A percentile compares a stretch with the other conserved stretches of the same genome.
Evolutionary conservation across 2,888 invertebrate genomes (phyloP).

Genomic region (Piscicola geometra): DNA sequence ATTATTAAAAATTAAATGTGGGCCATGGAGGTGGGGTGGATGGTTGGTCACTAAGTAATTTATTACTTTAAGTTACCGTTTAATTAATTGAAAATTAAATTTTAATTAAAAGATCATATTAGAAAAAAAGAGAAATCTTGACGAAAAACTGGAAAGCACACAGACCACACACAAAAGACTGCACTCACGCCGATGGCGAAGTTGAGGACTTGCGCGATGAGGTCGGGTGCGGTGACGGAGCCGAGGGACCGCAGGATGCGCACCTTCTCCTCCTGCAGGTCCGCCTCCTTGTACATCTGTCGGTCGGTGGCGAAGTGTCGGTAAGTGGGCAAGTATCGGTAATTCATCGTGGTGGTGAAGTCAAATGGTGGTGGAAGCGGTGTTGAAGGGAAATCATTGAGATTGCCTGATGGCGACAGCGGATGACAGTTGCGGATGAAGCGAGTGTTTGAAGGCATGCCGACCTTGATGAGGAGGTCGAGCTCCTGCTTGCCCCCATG

Average conservation of each 20-base stretch:
- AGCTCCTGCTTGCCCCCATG: slow-evolving; percentile 69
- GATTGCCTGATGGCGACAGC: no score
- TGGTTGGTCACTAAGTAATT: no score
- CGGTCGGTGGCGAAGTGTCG: slow-evolving; percentile 16
- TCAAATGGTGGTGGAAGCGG: no score
- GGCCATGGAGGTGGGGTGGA: no score
- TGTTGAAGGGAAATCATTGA: no score
- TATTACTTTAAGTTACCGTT: neutral
- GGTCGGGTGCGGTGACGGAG: slow-evolving; percentile 67
- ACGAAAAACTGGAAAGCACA: neutral
- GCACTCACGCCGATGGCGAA: slow-evolving; percentile 60
- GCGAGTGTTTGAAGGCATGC: no score
- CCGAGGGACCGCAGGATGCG: slow-evolving; percentile 80
- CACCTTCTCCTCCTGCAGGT: slow-evolving; percentile 88
- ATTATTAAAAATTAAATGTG: no score
- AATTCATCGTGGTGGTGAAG: slow-evolving; percentile 11
- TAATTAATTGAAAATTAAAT: neutral
- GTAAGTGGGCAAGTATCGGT: no score
- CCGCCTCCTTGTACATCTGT: slow-evolving; percentile 68
- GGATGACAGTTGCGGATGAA: no score
- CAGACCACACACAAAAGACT: neutral
- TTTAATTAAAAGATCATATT: neutral
- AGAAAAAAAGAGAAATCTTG: neutral
- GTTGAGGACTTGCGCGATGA: slow-evolving; percentile 67
- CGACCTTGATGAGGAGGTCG: slow-evolving; percentile 69